Conservation (phyloP, 2,797 vertebrate species). For the Hypotaenidia okinawae region DNA sequence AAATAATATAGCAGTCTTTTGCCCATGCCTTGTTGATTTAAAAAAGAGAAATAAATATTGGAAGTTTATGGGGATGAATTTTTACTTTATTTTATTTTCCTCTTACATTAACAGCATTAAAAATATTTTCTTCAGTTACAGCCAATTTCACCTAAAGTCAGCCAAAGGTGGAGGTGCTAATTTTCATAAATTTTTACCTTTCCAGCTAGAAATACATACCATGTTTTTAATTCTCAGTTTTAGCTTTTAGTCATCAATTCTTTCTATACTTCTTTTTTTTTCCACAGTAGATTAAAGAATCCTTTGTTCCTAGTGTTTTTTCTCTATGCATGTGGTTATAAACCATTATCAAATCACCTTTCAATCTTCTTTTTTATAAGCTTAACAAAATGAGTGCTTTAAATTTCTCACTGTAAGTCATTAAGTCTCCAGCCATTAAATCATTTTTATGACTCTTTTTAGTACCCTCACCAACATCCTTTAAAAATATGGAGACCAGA, state of each 20-base stretch:
- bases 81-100: background rate
- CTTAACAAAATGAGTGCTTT: slow-evolving; percentile 44
- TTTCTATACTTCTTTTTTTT: background rate
- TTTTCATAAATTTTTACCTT: background rate
- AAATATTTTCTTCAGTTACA: background rate
- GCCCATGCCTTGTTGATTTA: background rate
- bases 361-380: slow-evolving; percentile 52
- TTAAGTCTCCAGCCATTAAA: slow-evolving; percentile 44
- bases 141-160: background rate
- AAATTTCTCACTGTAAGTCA: slow-evolving; percentile 41
- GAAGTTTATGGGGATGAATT: fast-evolving
- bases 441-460: slow-evolving; percentile 52
- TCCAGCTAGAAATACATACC: background rate
- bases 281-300: background rate
- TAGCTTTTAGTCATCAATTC: background rate
- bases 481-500: slow-evolving; percentile 17
- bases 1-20: background rate
- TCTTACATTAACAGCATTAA: background rate
- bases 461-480: background rate
- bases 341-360: slow-evolving; percentile 50
- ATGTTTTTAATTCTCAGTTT: background rate
- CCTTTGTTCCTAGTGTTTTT: slow-evolving; percentile 42
- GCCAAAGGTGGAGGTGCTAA: background rate
- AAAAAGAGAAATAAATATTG: background rate
- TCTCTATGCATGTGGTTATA: background rate